Conservation (phyloP, 2,888 invertebrate genomes). For the Heliothis peltigera region DNA sequence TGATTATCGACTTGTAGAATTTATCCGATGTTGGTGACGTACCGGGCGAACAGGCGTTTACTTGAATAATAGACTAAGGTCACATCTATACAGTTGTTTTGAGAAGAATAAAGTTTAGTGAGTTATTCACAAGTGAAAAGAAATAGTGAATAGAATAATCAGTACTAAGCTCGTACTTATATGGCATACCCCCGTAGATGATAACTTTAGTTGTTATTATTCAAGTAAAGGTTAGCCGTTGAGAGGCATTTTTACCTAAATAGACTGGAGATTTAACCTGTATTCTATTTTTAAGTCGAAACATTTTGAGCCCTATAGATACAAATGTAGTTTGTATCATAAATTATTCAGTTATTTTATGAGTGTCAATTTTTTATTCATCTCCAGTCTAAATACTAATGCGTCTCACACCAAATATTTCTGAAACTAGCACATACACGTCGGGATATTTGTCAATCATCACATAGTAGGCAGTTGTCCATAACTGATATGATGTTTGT, state of each 20-base stretch:
- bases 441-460: neutral
- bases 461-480: no score
- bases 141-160: conserved; percentile 3
- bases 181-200: neutral
- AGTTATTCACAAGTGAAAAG: neutral
- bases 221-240: conserved; percentile 19
- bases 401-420: conserved; percentile 21
- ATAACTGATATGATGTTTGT: no score
- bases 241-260: neutral
- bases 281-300: no score
- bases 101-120: neutral
- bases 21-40: conserved; percentile 17
- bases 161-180: conserved; percentile 12
- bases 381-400: conserved; percentile 6
- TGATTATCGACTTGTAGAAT: conserved; percentile 10
- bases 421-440: conserved; percentile 3
- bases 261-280: neutral
- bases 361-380: neutral
- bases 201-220: conserved; percentile 31
- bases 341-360: no score
- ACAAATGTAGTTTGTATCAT: neutral
- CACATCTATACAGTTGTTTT: neutral
- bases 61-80: conserved; percentile 35
- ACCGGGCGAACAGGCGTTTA: conserved; percentile 19
- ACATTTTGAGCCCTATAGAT: no score